A percentile compares a stretch with the other conserved stretches of the same genome.
phyloP scores from a whole-genome alignment of 2,888 invertebrate genomes.

The Bimastos eiseni region DNA sequence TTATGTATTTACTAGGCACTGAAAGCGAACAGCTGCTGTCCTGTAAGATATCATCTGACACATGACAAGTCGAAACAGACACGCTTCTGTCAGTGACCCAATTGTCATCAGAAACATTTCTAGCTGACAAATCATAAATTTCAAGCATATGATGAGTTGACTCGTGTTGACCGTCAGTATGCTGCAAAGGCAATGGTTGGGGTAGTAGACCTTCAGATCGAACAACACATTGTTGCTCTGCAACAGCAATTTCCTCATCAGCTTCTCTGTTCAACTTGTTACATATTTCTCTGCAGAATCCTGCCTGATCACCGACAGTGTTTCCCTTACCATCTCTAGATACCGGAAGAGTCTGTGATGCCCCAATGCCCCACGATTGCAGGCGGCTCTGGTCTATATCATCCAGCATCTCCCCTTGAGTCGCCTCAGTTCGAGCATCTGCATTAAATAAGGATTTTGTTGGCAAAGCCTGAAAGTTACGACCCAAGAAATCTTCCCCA shows the following conservation, averaged over 20 bases:
- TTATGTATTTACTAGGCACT: background rate
- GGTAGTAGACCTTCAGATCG: background rate
- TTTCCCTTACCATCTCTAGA: background rate
- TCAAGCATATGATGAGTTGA: background rate
- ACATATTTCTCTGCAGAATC: background rate
- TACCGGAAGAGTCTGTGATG: background rate
- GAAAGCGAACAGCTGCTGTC: background rate
- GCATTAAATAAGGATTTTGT: background rate
- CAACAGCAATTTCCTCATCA: background rate
- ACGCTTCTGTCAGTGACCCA: background rate
- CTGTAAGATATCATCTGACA: background rate
- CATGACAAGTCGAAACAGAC: background rate
- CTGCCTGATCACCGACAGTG: background rate
- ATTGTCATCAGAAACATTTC: background rate
- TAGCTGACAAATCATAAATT: background rate
- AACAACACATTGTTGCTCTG: background rate
- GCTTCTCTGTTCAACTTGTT: background rate
- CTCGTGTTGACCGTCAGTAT: background rate
- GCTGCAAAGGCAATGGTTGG: background rate
- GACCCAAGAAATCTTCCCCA: background rate
- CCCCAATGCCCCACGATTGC: background rate
- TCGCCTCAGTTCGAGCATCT: background rate
- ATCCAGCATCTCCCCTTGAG: background rate
- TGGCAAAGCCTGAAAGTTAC: background rate
- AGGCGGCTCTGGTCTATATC: background rate